phyloP scores from a whole-genome alignment of 2,797 vertebrate species.

The Phaenicophaeus curvirostris region DNA sequence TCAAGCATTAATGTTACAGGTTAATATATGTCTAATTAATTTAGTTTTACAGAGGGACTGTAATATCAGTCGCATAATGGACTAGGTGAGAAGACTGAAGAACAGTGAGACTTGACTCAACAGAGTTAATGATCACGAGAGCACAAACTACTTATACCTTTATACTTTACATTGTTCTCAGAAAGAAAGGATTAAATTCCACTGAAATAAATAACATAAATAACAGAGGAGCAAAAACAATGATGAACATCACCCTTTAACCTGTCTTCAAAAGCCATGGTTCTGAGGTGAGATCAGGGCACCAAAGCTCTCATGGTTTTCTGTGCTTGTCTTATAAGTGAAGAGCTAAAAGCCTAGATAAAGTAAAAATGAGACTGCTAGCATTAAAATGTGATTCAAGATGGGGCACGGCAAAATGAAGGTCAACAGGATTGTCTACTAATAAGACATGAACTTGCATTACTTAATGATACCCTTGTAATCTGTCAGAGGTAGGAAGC shows the following conservation, averaged over 20 bases:
- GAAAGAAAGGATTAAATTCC: not conserved
- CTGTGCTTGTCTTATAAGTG: not conserved
- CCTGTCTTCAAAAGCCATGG: not conserved
- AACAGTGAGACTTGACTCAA: not conserved
- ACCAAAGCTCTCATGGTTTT: not conserved
- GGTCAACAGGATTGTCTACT: constrained; percentile 61
- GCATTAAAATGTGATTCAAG: constrained; percentile 29
- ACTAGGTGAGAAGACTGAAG: not conserved
- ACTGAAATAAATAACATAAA: not conserved
- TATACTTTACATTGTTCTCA: not conserved
- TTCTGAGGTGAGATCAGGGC: not conserved
- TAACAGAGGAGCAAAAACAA: not conserved
- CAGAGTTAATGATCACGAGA: not conserved
- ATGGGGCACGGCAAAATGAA: constrained; percentile 20
- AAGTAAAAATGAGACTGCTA: constrained; percentile 3
- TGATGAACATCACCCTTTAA: not conserved
- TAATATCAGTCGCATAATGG: not conserved
- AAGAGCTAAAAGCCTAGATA: not conserved
- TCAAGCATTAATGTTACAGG: not conserved
- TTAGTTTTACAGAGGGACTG: not conserved
- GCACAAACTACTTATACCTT: not conserved
- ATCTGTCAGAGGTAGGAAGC: constrained; percentile 47
- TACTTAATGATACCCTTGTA: constrained; percentile 60
- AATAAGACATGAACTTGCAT: constrained; percentile 64
- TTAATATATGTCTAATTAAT: not conserved